Evolutionary conservation across 2,113 vertebrate genomes (phyloP).

Genomic region (Gila orcuttii): DNA sequence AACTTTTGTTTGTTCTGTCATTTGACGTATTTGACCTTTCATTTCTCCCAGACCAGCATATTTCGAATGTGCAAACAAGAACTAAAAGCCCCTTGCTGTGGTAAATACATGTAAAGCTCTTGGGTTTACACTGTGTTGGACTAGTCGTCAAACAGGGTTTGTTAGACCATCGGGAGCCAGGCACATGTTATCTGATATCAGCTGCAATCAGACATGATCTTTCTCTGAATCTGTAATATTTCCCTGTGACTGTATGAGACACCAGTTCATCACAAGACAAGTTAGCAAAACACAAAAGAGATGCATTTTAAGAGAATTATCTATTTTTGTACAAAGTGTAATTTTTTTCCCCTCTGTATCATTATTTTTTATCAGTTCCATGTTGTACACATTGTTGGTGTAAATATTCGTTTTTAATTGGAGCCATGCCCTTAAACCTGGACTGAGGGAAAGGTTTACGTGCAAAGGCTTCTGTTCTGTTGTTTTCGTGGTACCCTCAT

Average conservation of each 20-base stretch:
- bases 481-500: constrained; percentile 34
- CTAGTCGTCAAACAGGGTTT: constrained; percentile 37
- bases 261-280: constrained; percentile 3
- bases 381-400: constrained; percentile 67
- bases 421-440: constrained; percentile 52
- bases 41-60: constrained; percentile 16
- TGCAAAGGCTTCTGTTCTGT: constrained; percentile 26
- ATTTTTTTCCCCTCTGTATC: constrained; percentile 73
- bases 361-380: constrained; percentile 66
- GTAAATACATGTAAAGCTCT: background rate
- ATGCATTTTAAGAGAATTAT: constrained; percentile 64
- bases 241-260: constrained; percentile 13
- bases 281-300: constrained; percentile 54
- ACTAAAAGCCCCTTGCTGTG: background rate
- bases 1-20: background rate
- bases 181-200: background rate
- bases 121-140: background rate
- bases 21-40: background rate
- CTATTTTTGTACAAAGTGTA: constrained; percentile 84
- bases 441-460: constrained; percentile 47
- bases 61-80: background rate
- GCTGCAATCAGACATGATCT: background rate
- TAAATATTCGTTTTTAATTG: constrained; percentile 67
- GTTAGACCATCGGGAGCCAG: background rate
- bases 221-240: background rate